Evolutionary conservation across 2,113 vertebrate genomes (phyloP), one percentile per base, ranked within the genome.

Genomic region (Pagrus major): DNA sequence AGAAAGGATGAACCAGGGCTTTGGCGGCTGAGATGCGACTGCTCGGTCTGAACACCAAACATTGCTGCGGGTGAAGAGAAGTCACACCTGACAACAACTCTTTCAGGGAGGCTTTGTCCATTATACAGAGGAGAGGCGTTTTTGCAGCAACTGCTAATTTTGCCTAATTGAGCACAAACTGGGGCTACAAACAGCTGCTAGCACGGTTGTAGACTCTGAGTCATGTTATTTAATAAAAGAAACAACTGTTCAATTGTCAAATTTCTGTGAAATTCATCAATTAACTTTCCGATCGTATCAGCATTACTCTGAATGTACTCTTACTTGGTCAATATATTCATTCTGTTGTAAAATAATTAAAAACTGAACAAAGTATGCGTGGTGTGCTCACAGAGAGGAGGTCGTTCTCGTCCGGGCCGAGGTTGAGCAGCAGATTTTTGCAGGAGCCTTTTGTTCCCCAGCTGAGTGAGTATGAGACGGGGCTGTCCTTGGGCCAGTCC

Each of bases 1-100:
- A 91, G 86, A 94, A 94, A 23, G 93, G 89, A 52, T 95, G 94
- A 49, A 72, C 69, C 86, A 96, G 89, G 23, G 94, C 94, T 85
- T 83, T 83, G 37, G 76, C 90, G 0, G 95, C 93, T 2, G 95
- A 92, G 88, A 95, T 91, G 54, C 95, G 94, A 23, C 55, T 41
- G 70, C 69, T 68, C 3, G 94, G 93, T 66, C 25, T 94, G 91
- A 96, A 95, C 5, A 84, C 27, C 88, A 95, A 70, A 90, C 89
- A 95, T 84, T 94, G 64, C 95, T 95, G 90, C 51, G 61, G 77
- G 59, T 47, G 75, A 80, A 59, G 33, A 65, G 33, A 85, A 6
- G 21, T 41, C 39, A 61, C 49, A 59, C 10, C 20, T 66, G 29
- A 64, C 1, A 33, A 84, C n/a, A n/a, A n/a, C n/a, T n/a, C n/a